phyloP scores from a whole-genome alignment of 2,113 vertebrate genomes.

The Takifugu flavidus region DNA sequence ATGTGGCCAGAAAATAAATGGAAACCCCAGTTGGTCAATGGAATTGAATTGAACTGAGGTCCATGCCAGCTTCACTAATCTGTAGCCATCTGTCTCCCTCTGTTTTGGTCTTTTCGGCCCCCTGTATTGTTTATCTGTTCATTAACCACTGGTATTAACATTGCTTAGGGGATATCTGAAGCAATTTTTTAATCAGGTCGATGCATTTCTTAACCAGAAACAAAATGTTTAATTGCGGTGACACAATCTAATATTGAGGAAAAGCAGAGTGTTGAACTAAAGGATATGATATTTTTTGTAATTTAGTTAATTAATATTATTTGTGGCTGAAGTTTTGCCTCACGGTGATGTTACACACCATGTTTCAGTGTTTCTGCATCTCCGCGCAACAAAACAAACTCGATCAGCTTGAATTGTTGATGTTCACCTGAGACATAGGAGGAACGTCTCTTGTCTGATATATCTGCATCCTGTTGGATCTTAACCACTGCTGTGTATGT shows the following conservation, averaged over 20 bases:
- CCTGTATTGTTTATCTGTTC: conserved; percentile 9
- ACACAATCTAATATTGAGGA: neutral
- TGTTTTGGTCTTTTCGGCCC: conserved; percentile 23
- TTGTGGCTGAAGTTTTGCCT: neutral
- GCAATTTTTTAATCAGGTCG: neutral
- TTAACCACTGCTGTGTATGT: conserved; percentile 3
- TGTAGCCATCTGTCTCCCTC: conserved; percentile 20
- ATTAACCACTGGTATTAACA: neutral
- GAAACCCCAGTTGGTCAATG: neutral
- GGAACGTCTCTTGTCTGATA: neutral
- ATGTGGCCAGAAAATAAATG: neutral
- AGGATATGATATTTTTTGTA: neutral
- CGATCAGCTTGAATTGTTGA: too few species aligned
- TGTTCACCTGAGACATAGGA: too few species aligned
- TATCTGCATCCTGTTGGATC: neutral
- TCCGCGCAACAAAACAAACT: neutral
- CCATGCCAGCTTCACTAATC: conserved; percentile 26
- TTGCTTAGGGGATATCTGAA: neutral
- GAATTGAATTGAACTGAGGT: conserved; percentile 9
- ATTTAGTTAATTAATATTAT: conserved; percentile 12
- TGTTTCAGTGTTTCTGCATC: neutral
- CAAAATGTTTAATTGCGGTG: neutral
- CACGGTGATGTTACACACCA: neutral
- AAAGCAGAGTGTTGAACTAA: neutral
- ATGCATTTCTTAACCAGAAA: neutral